Base-by-base conservation (phyloP, 2,797 vertebrate species). In the Kryptolebias ocellatus region DNA sequence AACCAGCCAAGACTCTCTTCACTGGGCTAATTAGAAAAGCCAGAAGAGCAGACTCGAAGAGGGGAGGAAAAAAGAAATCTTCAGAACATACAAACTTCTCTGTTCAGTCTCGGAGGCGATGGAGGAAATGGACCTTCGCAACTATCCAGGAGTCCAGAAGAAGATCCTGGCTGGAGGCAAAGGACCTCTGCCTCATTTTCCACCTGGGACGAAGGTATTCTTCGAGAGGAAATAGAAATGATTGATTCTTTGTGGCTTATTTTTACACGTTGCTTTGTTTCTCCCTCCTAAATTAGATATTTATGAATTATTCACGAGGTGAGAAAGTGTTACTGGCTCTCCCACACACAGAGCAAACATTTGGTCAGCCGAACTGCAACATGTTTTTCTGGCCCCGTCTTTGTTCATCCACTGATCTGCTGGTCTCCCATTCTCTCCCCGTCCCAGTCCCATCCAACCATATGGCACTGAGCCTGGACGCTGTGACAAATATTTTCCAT, bases 201-300 rank as follows among this genome's bases (percentile, higher is more conserved):
- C 95, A 72, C 91, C 93, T 44, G 95, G 96, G 37, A 94, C 95
- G 54, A 96, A 96, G 94, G 96, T 96, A 93, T 72, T n/a, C 17
- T 18, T 45, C 27, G 0, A 56, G 24, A 67, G 34, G 50, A 5
- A 24, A 9, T 44, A 24, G 20, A 11, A 44, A 29, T 56, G 3
- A 42, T 57, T 4, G 61, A 34, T 34, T 28, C 46, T 15, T n/a
- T n/a, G 28, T 24, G 70, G 17, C 16, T 51, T 59, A 20, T 83
- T 76, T 79, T 84, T 84, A 75, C 81, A 80, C 59, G 63, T 18
- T 31, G 53, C 60, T 76, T 70, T 80, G 70, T 18, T 3, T 51
- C 24, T 24, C 58, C 67, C 69, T 76, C 63, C 74, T 85, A 76
- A 76, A 76, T 85, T 85, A 86, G 57, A 67, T 44, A 34, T 64